A percentile compares a stretch with the other conserved stretches of the same genome.
These are phyloP conservation scores for Falco berigora DNA, from an alignment of 2,797 vertebrate species.

Conservation along the genomic window DNA sequence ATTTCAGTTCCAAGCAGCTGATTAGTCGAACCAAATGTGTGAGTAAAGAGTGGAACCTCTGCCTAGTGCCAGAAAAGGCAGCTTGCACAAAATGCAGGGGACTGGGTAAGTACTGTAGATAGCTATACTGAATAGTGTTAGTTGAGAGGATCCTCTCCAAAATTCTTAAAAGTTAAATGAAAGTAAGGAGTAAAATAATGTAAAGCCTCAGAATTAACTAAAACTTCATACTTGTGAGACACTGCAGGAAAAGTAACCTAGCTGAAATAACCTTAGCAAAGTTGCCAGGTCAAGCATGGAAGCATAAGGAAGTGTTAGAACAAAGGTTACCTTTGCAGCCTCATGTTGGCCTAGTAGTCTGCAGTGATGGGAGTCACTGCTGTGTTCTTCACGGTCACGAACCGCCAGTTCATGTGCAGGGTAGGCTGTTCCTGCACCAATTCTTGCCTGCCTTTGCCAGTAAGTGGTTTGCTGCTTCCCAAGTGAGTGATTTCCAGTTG, in stretches of 20 bases:
- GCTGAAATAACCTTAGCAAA: not conserved
- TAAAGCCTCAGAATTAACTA: not conserved
- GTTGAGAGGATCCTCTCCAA: not conserved
- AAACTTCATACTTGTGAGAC: not conserved
- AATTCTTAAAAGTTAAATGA: not conserved
- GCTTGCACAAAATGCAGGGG: fast-evolving
- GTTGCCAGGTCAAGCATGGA: not conserved
- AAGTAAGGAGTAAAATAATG: not conserved
- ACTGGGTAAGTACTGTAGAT: too few relatives aligned
- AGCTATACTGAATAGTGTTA: not conserved
- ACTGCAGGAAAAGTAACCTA: not conserved
- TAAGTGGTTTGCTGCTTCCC: not conserved
- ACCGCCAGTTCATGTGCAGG: fast-evolving
- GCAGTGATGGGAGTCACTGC: fast-evolving
- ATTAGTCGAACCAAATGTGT: not conserved
- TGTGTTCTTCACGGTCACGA: fast-evolving
- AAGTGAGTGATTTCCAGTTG: fast-evolving
- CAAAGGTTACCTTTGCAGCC: not conserved
- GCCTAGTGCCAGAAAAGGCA: not conserved
- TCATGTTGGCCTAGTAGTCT: not conserved
- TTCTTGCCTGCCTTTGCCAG: too few relatives aligned
- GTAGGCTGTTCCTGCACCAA: not conserved
- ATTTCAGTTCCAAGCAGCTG: not conserved
- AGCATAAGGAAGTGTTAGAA: not conserved
- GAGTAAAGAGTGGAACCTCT: not conserved